Base-by-base conservation (phyloP, 1,140 invertebrate genomes). In the Nixonia krombeini region DNA sequence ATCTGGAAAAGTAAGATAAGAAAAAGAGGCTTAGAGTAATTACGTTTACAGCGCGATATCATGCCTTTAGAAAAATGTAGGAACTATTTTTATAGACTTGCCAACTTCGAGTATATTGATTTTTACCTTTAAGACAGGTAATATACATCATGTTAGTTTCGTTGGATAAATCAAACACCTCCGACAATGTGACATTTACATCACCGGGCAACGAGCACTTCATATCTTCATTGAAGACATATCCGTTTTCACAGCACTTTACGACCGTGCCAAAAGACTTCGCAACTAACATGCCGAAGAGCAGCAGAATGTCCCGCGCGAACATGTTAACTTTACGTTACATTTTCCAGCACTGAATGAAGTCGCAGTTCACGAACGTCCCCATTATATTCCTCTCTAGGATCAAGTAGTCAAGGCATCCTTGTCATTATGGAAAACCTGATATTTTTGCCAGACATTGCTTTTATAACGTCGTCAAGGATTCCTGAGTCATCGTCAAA, bases 231-330 rank as follows among this genome's bases (percentile, higher is more conserved):
- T 66, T 47, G 7, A 68, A 52, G 26, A 56, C 13, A 55, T 57
- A 62, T 47, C 49, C 69, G 49, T 63, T 51, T 50, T 68, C 55
- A 45, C 73, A 76, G 33, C 74, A 74, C 46, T 65, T 76, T 15
- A 56, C 31, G 9, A 55, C 16, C 3, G 37, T n/a, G n/a, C 31
- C n/a, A 2, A 10, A 42, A 15, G 58, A 51, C 16, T 42, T 23
- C 3, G 13, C 53, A 10, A 23, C 15, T 10, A 42, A 26, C 28
- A 1, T n/a, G n/a, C n/a, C n/a, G n/a, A n/a, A n/a, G n/a, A n/a
- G n/a, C n/a, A n/a, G n/a, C n/a, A n/a, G n/a, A n/a, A n/a, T n/a
- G n/a, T n/a, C n/a, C n/a, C n/a, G n/a, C n/a, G n/a, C n/a, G n/a
- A n/a, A n/a, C n/a, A n/a, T n/a, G n/a, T n/a, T n/a, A n/a, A n/a